These are phyloP conservation scores for Campaea margaritaria DNA, from an alignment of 2,888 invertebrate genomes.

Conservation along the genomic window DNA sequence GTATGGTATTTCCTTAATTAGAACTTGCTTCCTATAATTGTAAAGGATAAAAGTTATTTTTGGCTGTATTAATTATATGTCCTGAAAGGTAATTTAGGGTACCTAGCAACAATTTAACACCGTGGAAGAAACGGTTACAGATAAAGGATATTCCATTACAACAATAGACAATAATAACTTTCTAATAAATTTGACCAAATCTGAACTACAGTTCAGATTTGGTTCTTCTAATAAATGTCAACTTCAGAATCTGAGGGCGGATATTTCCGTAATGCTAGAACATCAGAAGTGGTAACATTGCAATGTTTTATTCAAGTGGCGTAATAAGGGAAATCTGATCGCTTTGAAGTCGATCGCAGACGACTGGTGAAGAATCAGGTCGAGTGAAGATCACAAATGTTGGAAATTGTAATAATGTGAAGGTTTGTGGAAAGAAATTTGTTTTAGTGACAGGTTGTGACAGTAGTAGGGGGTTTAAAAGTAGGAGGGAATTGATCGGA, in stretches of 20 bases:
- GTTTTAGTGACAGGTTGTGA: too few species aligned
- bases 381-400: constrained; percentile 2
- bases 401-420: not conserved
- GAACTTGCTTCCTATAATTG: not conserved
- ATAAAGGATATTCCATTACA: too few species aligned
- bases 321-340: constrained; percentile 28
- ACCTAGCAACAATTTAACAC: too few species aligned
- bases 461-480: too few species aligned
- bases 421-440: too few species aligned
- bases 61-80: not conserved
- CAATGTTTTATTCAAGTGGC: constrained; percentile 28
- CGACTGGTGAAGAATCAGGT: constrained; percentile 14
- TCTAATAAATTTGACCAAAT: too few species aligned
- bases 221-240: not conserved
- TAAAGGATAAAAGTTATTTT: not conserved
- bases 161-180: too few species aligned
- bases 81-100: too few species aligned
- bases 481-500: too few species aligned
- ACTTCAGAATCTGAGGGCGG: not conserved
- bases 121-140: too few species aligned
- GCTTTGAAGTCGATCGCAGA: constrained; percentile 25
- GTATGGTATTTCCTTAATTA: constrained; percentile 13
- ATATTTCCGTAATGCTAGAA: constrained; percentile 1
- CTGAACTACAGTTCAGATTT: too few species aligned
- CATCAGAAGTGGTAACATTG: constrained; percentile 6